Base-by-base conservation (phyloP, 2,888 invertebrate genomes). In the Drosophila monieri region DNA sequence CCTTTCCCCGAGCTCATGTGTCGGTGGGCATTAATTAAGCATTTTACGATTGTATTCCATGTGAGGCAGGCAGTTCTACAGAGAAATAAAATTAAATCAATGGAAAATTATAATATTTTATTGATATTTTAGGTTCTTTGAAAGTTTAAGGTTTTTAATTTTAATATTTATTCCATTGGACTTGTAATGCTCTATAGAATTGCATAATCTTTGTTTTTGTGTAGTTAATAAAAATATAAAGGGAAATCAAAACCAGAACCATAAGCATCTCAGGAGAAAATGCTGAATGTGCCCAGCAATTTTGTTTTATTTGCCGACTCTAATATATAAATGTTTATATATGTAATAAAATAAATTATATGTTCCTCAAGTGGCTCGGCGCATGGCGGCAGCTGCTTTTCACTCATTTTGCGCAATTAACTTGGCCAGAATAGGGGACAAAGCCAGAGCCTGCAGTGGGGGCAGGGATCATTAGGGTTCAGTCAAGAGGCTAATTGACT, bases 321-420 rank as follows among this genome's bases (percentile, higher is more conserved):
- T 67, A 74, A 80, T 81, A 69, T 52, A 65, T 62, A 49, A 51
- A 62, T 65, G 65, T 62, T 62, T 62, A 62, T 64, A 81, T 78
- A 81, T 66, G 49, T 30, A 51, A 64, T 68, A 65, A 66, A 65
- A 66, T 54, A 66, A 65, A 65, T 72, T 62, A 62, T 56, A 65
- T 73, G 73, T 51, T 61, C 53, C 56, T 70, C 64, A 73, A 70
- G 70, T 70, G 62, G 70, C 52, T 59, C 15, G 61, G 47, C 44
- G 65, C 73, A 44, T 65, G 67, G 66, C 44, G 65, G 73, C 66
- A 73, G 73, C 54, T 73, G 72, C 55, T 73, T 73, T 58, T 54
- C 73, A 73, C 53, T 77, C 66, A 86, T 77, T 77, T 73, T 69
- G 68, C 71, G 67, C 84, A 83, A 86, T 83, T 86, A 79, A 83